Conservation (phyloP, 2,113 vertebrate genomes). For the Hipposideros armiger region DNA sequence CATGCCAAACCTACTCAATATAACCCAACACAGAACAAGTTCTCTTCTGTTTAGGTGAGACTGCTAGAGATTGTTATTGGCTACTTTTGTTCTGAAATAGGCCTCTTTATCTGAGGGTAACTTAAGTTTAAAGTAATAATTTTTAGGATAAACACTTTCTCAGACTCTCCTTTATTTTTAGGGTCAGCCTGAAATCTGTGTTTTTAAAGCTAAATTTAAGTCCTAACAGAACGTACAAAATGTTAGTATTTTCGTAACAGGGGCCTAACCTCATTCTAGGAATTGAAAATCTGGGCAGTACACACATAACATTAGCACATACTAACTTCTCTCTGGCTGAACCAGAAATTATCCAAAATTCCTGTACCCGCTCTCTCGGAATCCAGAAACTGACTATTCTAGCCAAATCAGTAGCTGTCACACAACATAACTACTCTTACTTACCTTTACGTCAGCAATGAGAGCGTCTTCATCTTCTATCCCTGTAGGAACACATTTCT, state of each 20-base stretch:
- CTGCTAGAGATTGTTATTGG: neutral
- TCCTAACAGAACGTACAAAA: neutral
- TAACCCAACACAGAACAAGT: neutral
- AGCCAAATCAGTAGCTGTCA: neutral
- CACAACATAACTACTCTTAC: neutral
- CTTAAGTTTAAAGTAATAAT: slow-evolving; percentile 10
- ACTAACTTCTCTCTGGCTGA: neutral
- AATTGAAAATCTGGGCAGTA: neutral
- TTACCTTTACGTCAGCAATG: slow-evolving; percentile 94
- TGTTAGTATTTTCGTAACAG: slow-evolving; percentile 6
- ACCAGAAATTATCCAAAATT: neutral
- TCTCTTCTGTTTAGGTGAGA: neutral
- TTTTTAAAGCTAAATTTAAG: slow-evolving; percentile 48
- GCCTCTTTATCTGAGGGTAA: neutral
- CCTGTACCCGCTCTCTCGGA: neutral
- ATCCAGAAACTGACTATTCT: neutral
- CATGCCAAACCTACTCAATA: neutral
- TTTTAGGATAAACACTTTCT: slow-evolving; percentile 23
- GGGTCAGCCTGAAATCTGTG: neutral
- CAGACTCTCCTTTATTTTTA: slow-evolving; percentile 21
- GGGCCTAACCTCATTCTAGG: neutral
- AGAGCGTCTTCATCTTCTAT: slow-evolving; percentile 94
- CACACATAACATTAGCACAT: neutral
- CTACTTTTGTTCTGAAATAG: neutral
- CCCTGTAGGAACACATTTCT: slow-evolving; percentile 96